phyloP scores from a whole-genome alignment of 2,888 invertebrate species.

The Brachynemurus nebulosus region DNA sequence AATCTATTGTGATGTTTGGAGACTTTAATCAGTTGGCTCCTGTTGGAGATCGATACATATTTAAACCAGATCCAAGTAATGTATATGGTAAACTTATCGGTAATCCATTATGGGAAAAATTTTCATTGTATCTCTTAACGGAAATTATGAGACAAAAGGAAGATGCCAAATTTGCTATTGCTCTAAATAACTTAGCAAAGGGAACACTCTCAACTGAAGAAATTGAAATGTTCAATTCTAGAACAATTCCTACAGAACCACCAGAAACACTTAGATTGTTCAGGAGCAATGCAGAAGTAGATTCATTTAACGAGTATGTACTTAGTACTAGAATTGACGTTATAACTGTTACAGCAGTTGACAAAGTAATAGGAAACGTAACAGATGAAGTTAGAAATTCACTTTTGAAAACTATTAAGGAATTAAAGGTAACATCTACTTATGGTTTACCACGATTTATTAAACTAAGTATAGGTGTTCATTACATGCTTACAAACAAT shows the following conservation, averaged over 20 bases:
- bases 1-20: too few relatives aligned
- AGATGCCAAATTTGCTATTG: conserved; percentile 17
- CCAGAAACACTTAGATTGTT: conserved; percentile 11
- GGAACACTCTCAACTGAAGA: conserved; percentile 18
- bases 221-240: conserved; percentile 15
- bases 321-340: neutral
- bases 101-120: conserved; percentile 20
- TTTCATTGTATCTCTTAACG: conserved; percentile 21
- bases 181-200: conserved; percentile 14
- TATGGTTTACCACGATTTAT: conserved; percentile 13
- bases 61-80: too few relatives aligned
- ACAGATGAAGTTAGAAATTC: neutral
- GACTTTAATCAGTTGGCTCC: too few relatives aligned
- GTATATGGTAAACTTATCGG: too few relatives aligned
- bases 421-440: neutral
- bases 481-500: conserved; percentile 19
- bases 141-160: conserved; percentile 23
- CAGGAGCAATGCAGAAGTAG: conserved; percentile 11
- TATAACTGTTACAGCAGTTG: neutral
- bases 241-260: conserved; percentile 10
- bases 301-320: conserved; percentile 9
- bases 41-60: too few relatives aligned
- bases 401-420: neutral
- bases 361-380: conserved; percentile 4
- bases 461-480: conserved; percentile 18